Conservation (phyloP, 2,797 vertebrate species). For the Alcedo quadribrachys region DNA sequence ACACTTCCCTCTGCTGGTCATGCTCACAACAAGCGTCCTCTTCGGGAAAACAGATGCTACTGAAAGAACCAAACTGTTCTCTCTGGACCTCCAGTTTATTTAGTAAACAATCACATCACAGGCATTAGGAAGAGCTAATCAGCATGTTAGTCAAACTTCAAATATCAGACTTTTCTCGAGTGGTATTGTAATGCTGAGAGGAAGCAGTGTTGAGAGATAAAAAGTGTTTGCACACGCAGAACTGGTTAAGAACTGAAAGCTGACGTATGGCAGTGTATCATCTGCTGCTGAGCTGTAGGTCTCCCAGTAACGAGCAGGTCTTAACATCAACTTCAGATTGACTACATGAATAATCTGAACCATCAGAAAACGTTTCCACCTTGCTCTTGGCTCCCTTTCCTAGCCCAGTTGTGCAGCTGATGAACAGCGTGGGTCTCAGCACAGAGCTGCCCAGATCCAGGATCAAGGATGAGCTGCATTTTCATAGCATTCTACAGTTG, state of each 20-base stretch:
- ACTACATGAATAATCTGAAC: not conserved
- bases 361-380: not conserved
- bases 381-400: not conserved
- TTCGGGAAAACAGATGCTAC: not conserved
- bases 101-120: not conserved
- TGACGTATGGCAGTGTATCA: too few species aligned
- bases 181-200: not conserved
- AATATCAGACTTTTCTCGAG: not conserved
- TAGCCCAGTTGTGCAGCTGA: not conserved
- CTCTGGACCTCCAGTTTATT: not conserved
- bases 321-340: not conserved
- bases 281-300: not conserved
- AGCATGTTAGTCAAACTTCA: not conserved
- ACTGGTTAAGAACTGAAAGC: not conserved
- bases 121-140: not conserved
- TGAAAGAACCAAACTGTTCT: not conserved
- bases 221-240: not conserved
- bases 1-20: conserved; percentile 58
- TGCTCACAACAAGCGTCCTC: not conserved
- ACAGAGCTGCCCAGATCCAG: not conserved
- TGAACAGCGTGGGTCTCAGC: not conserved
- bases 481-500: not conserved
- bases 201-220: not conserved
- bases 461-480: not conserved
- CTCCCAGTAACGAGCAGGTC: not conserved